Percentiles rank a stretch among this genome's conserved stretches.
phyloP scores from a whole-genome alignment of 1,140 invertebrate genomes.

The Brachionus paranguensis region DNA sequence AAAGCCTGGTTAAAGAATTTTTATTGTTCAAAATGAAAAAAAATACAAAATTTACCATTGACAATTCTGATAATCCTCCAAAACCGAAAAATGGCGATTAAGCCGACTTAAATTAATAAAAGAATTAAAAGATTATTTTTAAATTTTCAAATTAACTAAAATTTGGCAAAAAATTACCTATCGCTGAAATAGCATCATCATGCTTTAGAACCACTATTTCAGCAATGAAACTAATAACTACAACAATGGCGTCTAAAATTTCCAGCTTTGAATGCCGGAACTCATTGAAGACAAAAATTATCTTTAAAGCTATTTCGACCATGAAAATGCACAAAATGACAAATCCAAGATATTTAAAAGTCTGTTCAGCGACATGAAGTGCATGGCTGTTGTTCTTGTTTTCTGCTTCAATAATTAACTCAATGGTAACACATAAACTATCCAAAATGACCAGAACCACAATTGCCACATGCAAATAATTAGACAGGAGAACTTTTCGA shows the following conservation, averaged over 20 bases:
- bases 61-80: conserved; percentile 37
- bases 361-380: background rate
- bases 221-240: conserved; percentile 28
- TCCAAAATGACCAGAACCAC: background rate
- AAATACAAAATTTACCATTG: background rate
- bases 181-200: background rate
- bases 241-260: background rate
- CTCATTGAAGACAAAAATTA: background rate
- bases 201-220: background rate
- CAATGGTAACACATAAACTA: conserved; percentile 11
- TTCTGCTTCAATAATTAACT: conserved; percentile 15
- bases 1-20: background rate
- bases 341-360: conserved; percentile 18
- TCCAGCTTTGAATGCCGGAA: conserved; percentile 14
- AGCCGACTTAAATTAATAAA: background rate
- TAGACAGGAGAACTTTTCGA: background rate
- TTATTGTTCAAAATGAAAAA: background rate
- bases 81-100: conserved; percentile 10
- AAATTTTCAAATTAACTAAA: too few relatives aligned
- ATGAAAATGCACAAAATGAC: conserved; percentile 17
- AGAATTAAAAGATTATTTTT: too few relatives aligned
- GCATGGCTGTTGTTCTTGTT: conserved; percentile 9
- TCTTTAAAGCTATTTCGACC: conserved; percentile 3
- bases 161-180: background rate
- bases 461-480: conserved; percentile 10